phyloP scores from a whole-genome alignment of 2,888 invertebrate genomes.

The Mystacides longicornis region DNA sequence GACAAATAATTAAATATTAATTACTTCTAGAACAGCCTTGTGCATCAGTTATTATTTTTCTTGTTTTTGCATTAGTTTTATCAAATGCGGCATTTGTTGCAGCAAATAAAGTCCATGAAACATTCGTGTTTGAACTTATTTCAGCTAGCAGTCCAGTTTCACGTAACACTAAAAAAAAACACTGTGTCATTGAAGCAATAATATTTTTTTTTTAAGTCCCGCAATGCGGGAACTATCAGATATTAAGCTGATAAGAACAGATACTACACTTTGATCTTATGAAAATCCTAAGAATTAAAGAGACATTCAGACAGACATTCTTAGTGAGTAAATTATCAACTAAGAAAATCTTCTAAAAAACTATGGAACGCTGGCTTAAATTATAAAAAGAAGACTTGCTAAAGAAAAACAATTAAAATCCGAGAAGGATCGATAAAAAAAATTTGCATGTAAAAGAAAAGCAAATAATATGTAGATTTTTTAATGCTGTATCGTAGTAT shows the following conservation, averaged over 20 bases:
- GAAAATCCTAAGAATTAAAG: too few species aligned
- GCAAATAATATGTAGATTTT: too few species aligned
- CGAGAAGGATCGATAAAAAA: too few species aligned
- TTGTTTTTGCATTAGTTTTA: slow-evolving; percentile 45
- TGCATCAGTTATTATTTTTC: slow-evolving; percentile 48
- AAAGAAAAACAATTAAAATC: too few species aligned
- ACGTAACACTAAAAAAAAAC: slow-evolving; percentile 44
- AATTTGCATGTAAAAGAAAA: too few species aligned
- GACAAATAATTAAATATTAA: neutral
- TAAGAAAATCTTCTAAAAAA: too few species aligned
- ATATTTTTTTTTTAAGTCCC: too few species aligned
- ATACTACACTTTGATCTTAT: slow-evolving; percentile 32
- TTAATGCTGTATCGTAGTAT: too few species aligned
- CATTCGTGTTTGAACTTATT: slow-evolving; percentile 23
- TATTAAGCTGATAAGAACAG: slow-evolving; percentile 27
- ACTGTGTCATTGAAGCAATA: neutral
- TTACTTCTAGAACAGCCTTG: slow-evolving; percentile 52
- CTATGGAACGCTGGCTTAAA: too few species aligned
- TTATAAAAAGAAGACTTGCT: too few species aligned
- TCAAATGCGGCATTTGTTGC: slow-evolving; percentile 61
- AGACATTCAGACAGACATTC: too few species aligned
- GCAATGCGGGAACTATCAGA: slow-evolving; percentile 36
- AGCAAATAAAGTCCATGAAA: slow-evolving; percentile 57
- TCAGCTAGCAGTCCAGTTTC: slow-evolving; percentile 50
- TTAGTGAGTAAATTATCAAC: too few species aligned